Evolutionary conservation across 2,113 vertebrate genomes (phyloP).

Genomic region (mouse (Mus musculus)): DNA sequence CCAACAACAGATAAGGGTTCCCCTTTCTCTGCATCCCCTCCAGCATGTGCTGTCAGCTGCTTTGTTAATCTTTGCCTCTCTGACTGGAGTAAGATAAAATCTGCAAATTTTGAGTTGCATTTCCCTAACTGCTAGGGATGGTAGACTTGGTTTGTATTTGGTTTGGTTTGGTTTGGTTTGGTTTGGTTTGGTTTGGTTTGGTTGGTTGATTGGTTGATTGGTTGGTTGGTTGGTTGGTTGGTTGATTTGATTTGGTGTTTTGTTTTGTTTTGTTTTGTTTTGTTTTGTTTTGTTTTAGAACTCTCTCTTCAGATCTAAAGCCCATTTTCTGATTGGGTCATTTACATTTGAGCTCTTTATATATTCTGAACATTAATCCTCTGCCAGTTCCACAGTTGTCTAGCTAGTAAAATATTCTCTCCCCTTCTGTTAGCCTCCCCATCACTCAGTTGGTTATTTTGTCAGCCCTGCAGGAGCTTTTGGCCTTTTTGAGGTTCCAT

Average conservation of each 20-base stretch:
- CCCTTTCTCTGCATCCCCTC: background rate
- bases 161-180: no score
- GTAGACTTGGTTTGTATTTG: no score
- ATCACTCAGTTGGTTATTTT: background rate
- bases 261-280: no score
- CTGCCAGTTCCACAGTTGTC: background rate
- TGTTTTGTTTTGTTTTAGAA: background rate
- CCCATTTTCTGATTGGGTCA: background rate
- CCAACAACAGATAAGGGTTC: background rate
- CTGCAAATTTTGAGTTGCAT: background rate
- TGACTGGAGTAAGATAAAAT: background rate
- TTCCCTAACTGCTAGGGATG: background rate
- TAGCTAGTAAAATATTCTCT: background rate
- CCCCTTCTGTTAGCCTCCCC: background rate
- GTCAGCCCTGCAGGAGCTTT: background rate
- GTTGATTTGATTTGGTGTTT: no score
- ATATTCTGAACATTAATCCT: background rate
- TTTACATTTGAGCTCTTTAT: background rate
- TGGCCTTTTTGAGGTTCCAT: background rate
- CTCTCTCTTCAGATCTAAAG: background rate
- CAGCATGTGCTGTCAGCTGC: background rate
- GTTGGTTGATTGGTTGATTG: no score
- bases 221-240: no score
- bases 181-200: no score
- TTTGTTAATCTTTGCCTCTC: background rate